Base-by-base conservation (phyloP, 2,113 vertebrate genomes). In the Pelecanoides urinatrix region DNA sequence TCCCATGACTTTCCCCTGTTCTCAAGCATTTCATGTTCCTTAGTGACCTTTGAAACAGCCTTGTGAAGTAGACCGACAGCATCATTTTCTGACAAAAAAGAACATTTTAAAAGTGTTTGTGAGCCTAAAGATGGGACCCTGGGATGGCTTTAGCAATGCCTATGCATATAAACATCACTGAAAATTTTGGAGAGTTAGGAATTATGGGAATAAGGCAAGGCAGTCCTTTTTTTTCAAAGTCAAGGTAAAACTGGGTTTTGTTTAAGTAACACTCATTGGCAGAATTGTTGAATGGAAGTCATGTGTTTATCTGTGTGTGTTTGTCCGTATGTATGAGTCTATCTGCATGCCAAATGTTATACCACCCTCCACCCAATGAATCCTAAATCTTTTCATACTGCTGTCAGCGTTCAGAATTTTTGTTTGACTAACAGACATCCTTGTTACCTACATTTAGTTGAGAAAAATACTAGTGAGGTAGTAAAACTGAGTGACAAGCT, bases 141-240 rank as follows among this genome's bases (percentile, higher is more conserved):
- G 9, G 25, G 9, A 21, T n/a, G 13, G 4, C 3, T 27, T 6
- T n/a, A 30, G 4, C 5, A 6, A 3, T 15, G 5, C 2, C 7
- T 66, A 13, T 50, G 13, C 25, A 25, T 20, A 18, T 10, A 78
- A 83, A 68, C 3, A 3, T n/a, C 22, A 15, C 0, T 17, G 47
- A 22, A 38, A 16, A 32, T 26, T 75, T 45, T 20, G 10, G 22
- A 56, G 25, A 55, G 3, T 18, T 32, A 58, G 55, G 10, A 79
- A 25, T 11, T 18, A 18, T 14, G 34, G 34, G 21, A 74, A 49
- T 34, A 87, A 32, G 3, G 7, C 21, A 72, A 59, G 8, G 10
- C 3, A 83, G 10, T 23, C 7, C 1, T 58, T 36, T 56, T 56
- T n/a, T 47, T 32, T 16, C 38, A 74, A 74, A 76, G 9, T 58